Percentiles rank a stretch among this genome's conserved stretches.
Evolutionary conservation across 2,113 vertebrate genomes (phyloP).

Genomic region (Sebastes fasciatus): DNA sequence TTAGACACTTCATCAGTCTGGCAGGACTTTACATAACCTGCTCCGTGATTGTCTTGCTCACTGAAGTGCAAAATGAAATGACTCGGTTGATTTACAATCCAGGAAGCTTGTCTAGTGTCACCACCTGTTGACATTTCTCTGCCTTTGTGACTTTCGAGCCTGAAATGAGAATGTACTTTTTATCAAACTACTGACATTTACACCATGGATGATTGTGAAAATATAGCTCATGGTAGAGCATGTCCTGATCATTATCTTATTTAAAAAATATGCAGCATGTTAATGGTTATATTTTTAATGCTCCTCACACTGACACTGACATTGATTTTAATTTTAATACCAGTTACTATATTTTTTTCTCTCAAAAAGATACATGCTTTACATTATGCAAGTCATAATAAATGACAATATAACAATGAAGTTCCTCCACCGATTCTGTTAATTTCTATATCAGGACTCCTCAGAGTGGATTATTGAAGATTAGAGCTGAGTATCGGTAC

Average conservation of each 20-base stretch:
- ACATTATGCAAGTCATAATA: no score
- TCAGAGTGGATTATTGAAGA: background rate
- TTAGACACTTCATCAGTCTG: constrained; percentile 6
- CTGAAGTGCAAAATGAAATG: background rate
- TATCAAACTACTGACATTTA: constrained; percentile 14
- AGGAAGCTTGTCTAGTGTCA: constrained; percentile 9
- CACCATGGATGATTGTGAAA: background rate
- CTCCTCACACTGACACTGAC: background rate
- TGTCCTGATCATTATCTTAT: background rate
- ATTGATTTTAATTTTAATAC: background rate
- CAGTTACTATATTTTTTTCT: background rate
- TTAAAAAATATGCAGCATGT: background rate
- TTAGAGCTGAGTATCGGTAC: no score
- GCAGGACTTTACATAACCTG: background rate
- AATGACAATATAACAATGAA: background rate
- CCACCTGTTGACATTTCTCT: constrained; percentile 24
- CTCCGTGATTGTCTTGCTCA: constrained; percentile 11
- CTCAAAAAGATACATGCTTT: no score
- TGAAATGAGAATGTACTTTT: background rate
- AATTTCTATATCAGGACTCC: background rate
- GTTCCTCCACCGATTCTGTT: background rate
- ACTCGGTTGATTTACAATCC: background rate
- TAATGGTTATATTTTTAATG: background rate
- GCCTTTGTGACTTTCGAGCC: background rate
- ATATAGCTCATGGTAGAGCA: background rate